Conservation (phyloP, 2,113 vertebrate genomes). For the Apaloderma vittatum region DNA sequence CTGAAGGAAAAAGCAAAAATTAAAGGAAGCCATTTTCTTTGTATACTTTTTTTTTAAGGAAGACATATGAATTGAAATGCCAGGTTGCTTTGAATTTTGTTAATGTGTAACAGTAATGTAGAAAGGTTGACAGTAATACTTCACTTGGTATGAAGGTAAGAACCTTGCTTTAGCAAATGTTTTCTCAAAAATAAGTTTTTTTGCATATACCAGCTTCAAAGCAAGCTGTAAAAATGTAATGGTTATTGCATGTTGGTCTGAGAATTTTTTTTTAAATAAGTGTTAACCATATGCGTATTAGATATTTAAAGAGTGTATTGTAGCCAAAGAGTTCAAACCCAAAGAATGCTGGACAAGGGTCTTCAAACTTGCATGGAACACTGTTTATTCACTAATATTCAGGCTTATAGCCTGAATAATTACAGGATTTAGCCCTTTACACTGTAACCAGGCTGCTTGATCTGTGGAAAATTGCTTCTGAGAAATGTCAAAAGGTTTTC, state of each 20-base stretch:
- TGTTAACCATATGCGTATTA: not conserved
- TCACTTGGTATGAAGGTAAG: not conserved
- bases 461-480: not conserved
- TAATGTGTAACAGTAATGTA: not conserved
- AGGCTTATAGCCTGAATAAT: not conserved
- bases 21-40: not conserved
- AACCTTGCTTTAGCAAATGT: conserved; percentile 32
- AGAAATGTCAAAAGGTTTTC: not conserved
- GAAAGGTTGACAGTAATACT: not conserved
- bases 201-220: conserved; percentile 11
- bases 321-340: not conserved
- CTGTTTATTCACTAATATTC: not conserved
- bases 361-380: not conserved
- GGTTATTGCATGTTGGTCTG: not conserved
- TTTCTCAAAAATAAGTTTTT: not conserved
- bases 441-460: not conserved
- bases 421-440: not conserved
- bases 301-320: not conserved
- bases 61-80: not conserved
- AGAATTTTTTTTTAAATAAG: not conserved
- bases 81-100: not conserved
- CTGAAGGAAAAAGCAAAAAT: not conserved
- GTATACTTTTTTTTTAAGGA: not conserved
- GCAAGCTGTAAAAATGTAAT: conserved; percentile 39
- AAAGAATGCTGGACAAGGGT: not conserved